Evolutionary conservation across 2,888 invertebrate genomes (phyloP), one percentile per base, ranked within the genome.

Genomic region (Eudemis profundana): DNA sequence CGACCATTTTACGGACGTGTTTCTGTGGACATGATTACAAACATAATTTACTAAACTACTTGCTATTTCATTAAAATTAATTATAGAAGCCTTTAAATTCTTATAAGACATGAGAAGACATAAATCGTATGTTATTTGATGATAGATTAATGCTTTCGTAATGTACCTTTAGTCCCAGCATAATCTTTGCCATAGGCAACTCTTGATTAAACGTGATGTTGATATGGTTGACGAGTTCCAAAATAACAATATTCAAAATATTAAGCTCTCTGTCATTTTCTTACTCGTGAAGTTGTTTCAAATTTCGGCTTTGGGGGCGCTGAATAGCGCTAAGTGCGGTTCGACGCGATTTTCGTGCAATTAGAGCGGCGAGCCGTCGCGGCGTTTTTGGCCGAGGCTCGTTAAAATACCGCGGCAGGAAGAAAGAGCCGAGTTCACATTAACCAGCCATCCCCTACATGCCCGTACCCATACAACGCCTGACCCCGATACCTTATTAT

Each of bases 351-450:
- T 82, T 84, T 81, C 78, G 73, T 76, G 83, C 79, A 87, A 87
- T 86, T 84, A 85, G 82, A 79, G 78, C 76, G 72, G 69, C 73
- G 72, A 70, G 73, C 72, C 75, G 76, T 74, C 74, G 72, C 76
- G 73, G 72, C 76, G 79, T 83, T 84, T 87, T 86, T 79, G 74
- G 74, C 72, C 72, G 78, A 79, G 76, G 74, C 89, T 90, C 85
- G 86, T 90, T 90, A 90, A 90, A 88, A 90, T 89, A 81, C 85
- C 88, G 74, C 79, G 76, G 77, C 74, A 77, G 84, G 78, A 82
- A 78, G 80, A 85, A 79, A 83, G 83, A 83, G 42, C 38, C 78
- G 78, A 81, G 81, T 81, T 84, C 83, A 84, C 83, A 84, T 83
- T 84, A 80, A 57, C 50, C 78, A 82, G 84, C 77, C 82, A 86